Conservation (phyloP, 2,888 invertebrate species). For the Maniola hyperantus region DNA sequence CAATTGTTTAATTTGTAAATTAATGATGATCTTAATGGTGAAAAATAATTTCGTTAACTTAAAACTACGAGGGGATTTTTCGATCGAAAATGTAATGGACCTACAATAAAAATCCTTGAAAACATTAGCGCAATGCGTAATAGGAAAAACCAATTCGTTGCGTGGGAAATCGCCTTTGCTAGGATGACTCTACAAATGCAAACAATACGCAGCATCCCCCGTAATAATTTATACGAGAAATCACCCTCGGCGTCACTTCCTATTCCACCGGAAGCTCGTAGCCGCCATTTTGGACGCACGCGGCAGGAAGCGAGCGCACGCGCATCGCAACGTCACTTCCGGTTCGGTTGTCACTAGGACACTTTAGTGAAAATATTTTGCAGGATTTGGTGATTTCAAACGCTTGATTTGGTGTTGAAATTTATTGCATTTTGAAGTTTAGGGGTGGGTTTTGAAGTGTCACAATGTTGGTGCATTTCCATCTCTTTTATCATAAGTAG, state of each 20-base stretch:
- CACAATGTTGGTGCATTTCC: conserved; percentile 9
- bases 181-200: conserved; percentile 61
- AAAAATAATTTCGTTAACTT: too few relatives aligned
- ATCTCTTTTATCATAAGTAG: neutral
- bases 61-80: too few relatives aligned
- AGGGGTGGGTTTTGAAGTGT: conserved; percentile 19
- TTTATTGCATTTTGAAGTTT: conserved; percentile 44
- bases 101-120: neutral
- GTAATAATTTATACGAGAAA: conserved; percentile 69
- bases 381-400: conserved; percentile 51
- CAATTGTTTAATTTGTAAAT: too few relatives aligned
- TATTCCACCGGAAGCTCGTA: conserved; percentile 69
- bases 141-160: conserved; percentile 20
- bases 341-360: conserved; percentile 60
- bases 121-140: neutral
- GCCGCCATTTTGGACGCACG: conserved; percentile 82
- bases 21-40: too few relatives aligned
- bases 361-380: conserved; percentile 71
- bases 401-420: conserved; percentile 41
- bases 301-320: conserved; percentile 78
- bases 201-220: conserved; percentile 68
- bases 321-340: conserved; percentile 75
- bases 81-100: too few relatives aligned
- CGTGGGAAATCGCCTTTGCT: conserved; percentile 41
- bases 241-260: conserved; percentile 60